These are phyloP conservation scores for Eulithis prunata DNA, from an alignment of 2,888 invertebrate genomes.

Conservation along the genomic window DNA sequence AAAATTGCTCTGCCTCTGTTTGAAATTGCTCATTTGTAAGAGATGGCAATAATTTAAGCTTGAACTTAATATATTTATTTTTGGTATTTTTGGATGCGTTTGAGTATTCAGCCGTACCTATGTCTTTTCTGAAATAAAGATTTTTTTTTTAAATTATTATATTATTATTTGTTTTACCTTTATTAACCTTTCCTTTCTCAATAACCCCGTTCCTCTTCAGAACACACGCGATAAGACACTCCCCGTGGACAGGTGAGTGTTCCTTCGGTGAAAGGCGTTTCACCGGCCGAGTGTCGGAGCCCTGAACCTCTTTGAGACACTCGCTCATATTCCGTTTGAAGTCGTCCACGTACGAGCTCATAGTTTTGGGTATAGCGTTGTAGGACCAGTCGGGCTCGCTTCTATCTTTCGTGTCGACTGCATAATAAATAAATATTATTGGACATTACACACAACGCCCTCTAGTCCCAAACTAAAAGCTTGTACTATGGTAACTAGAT, in stretches of 20 bases:
- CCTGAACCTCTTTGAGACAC: constrained; percentile 73
- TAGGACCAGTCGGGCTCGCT: constrained; percentile 83
- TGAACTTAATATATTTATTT: too few relatives aligned
- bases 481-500: too few relatives aligned
- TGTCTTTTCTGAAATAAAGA: too few relatives aligned
- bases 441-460: too few relatives aligned
- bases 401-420: constrained; percentile 5
- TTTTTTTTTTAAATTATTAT: too few relatives aligned
- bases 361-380: constrained; percentile 62
- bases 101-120: too few relatives aligned
- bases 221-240: constrained; percentile 76
- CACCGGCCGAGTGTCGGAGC: constrained; percentile 58
- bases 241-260: constrained; percentile 73
- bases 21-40: too few relatives aligned
- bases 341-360: constrained; percentile 59
- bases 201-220: constrained; percentile 73
- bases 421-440: background rate
- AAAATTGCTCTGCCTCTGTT: too few relatives aligned
- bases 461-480: too few relatives aligned
- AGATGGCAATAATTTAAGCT: too few relatives aligned
- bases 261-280: constrained; percentile 66
- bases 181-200: constrained; percentile 66
- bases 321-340: constrained; percentile 76
- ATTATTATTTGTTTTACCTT: constrained; percentile 54
- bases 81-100: too few relatives aligned